These are phyloP conservation scores for Synchiropus splendidus DNA, from an alignment of 2,113 vertebrate species.

Conservation along the genomic window DNA sequence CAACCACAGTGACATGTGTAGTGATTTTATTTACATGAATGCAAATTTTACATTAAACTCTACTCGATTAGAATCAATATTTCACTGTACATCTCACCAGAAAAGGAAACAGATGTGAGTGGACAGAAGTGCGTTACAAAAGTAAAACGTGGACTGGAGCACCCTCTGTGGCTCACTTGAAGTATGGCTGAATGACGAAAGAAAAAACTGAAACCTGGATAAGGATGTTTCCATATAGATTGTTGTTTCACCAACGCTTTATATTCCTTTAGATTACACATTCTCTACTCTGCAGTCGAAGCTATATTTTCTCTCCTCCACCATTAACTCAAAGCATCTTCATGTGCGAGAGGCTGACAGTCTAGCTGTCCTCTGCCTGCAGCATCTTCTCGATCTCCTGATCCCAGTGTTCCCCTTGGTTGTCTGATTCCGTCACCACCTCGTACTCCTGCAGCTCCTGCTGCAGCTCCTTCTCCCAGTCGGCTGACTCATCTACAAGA, in stretches of 20 bases:
- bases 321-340: not conserved
- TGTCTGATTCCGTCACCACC: constrained; percentile 80
- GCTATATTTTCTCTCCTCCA: too few relatives aligned
- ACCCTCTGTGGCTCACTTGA: constrained; percentile 12
- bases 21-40: constrained; percentile 42
- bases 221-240: too few relatives aligned
- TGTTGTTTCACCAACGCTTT: too few relatives aligned
- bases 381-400: constrained; percentile 94
- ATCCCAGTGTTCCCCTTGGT: constrained; percentile 87
- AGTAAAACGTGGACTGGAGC: constrained; percentile 6
- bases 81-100: constrained; percentile 25
- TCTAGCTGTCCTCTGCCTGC: constrained; percentile 72
- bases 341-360: constrained; percentile 9
- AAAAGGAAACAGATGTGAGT: constrained; percentile 11
- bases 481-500: constrained; percentile 73
- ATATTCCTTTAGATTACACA: too few relatives aligned
- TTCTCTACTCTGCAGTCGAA: too few relatives aligned
- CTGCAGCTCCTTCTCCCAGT: constrained; percentile 93
- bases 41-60: constrained; percentile 31
- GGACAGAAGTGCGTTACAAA: too few relatives aligned
- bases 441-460: constrained; percentile 93
- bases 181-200: too few relatives aligned
- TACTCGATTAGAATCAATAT: constrained; percentile 8
- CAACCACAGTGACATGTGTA: too few relatives aligned
- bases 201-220: too few relatives aligned